A percentile compares a stretch with the other conserved stretches of the same genome.
Evolutionary conservation across 2,113 vertebrate genomes (phyloP).

Genomic region (Bambusicola thoracicus): DNA sequence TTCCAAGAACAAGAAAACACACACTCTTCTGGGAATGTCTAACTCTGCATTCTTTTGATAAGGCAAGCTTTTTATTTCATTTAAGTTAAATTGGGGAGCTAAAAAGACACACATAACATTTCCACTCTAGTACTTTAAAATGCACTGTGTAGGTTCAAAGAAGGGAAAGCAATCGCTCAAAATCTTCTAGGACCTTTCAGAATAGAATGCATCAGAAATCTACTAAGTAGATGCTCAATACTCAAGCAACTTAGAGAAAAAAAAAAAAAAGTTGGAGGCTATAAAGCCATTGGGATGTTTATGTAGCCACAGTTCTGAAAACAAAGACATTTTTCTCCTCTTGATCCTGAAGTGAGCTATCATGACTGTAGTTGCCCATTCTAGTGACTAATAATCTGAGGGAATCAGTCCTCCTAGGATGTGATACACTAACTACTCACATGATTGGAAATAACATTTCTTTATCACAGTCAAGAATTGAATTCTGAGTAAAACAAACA

Average conservation of each 20-base stretch:
- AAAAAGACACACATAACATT: constrained; percentile 33
- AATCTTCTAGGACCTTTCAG: constrained; percentile 9
- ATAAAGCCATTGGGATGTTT: background rate
- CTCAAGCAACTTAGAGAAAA: background rate
- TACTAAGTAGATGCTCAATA: background rate
- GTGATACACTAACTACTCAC: background rate
- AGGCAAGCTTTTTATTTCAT: constrained; percentile 28
- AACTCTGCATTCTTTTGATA: constrained; percentile 34
- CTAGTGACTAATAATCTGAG: background rate
- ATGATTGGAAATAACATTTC: background rate
- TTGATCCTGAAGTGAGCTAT: background rate
- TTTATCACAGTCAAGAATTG: background rate
- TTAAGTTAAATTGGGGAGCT: constrained; percentile 41
- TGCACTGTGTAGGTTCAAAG: constrained; percentile 37
- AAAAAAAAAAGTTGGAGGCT: background rate
- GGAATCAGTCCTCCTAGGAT: background rate
- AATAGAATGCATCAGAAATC: background rate
- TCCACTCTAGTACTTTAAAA: constrained; percentile 33
- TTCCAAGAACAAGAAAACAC: constrained; percentile 15
- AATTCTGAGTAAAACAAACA: background rate
- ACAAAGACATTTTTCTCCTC: background rate
- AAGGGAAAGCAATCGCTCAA: constrained; percentile 16
- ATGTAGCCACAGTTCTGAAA: background rate
- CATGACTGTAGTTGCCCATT: background rate
- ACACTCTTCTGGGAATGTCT: background rate